Evolutionary conservation across 2,797 vertebrate species (phyloP).

Genomic region (Thaleichthys pacificus): DNA sequence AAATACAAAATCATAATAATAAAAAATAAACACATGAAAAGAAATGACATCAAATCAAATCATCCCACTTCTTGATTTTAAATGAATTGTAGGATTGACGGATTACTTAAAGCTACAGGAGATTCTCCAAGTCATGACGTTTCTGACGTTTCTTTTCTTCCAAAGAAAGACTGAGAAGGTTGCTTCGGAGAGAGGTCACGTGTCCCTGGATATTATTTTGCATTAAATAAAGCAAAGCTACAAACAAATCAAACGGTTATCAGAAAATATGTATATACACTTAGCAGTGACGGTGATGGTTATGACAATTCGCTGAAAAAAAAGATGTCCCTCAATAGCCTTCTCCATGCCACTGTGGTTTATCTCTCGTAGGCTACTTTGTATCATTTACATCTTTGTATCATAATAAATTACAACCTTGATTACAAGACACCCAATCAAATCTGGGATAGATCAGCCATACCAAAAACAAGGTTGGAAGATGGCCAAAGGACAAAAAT

Average conservation of each 20-base stretch:
- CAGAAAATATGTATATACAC: constrained; percentile 89
- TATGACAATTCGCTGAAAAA: constrained; percentile 70
- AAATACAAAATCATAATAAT: constrained; percentile 43
- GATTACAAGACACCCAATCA: constrained; percentile 60
- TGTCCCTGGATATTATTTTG: constrained; percentile 86
- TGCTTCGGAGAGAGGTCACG: constrained; percentile 82
- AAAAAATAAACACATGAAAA: constrained; percentile 38
- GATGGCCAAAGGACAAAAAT: constrained; percentile 51
- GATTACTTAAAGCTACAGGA: constrained; percentile 92
- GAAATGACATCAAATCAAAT: constrained; percentile 70
- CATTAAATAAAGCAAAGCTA: constrained; percentile 80
- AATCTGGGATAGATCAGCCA: constrained; percentile 49
- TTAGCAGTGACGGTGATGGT: constrained; percentile 80
- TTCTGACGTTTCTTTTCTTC: constrained; percentile 62
- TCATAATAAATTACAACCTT: constrained; percentile 76
- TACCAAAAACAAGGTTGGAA: constrained; percentile 48
- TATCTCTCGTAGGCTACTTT: constrained; percentile 74
- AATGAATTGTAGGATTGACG: constrained; percentile 83
- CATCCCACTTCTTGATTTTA: constrained; percentile 89
- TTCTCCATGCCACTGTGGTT: constrained; percentile 76
- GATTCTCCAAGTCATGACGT: constrained; percentile 76
- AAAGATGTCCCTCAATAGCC: constrained; percentile 70
- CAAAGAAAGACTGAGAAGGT: constrained; percentile 82
- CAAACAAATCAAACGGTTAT: constrained; percentile 77
- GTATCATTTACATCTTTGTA: constrained; percentile 76